Conservation (phyloP, 2,888 invertebrate genomes). For the Biston betularia region DNA sequence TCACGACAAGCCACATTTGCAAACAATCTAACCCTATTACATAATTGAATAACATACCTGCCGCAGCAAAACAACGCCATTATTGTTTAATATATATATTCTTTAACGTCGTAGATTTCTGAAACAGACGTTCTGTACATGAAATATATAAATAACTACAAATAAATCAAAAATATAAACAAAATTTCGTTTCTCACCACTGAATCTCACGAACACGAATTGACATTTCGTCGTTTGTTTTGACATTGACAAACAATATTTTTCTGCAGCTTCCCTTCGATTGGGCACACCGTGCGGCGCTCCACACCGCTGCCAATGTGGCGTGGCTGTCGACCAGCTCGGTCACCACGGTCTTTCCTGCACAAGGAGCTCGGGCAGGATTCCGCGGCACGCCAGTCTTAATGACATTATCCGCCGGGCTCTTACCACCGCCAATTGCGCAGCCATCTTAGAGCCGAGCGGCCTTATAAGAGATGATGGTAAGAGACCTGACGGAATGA, state of each 20-base stretch:
- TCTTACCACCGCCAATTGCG: no score
- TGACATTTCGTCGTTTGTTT: slow-evolving; percentile 40
- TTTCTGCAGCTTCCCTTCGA: no score
- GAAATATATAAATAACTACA: background rate
- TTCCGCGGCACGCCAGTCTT: no score
- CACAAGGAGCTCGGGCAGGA: no score
- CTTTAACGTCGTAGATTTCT: slow-evolving; percentile 56
- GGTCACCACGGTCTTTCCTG: no score
- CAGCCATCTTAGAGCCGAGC: no score
- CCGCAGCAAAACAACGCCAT: slow-evolving; percentile 75
- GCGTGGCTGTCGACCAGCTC: no score
- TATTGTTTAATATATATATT: slow-evolving; percentile 41
- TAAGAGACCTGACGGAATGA: no score
- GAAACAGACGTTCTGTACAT: slow-evolving; percentile 21
- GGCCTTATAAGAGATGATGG: no score
- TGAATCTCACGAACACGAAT: slow-evolving; percentile 65
- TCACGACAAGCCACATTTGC: slow-evolving; percentile 30
- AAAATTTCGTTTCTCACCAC: slow-evolving; percentile 55
- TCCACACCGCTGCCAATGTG: no score
- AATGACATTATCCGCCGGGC: no score
- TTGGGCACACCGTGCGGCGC: no score
- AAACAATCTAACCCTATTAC: slow-evolving; percentile 64
- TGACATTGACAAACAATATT: slow-evolving; percentile 32
- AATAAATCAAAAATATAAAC: slow-evolving; percentile 48
- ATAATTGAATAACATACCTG: slow-evolving; percentile 77